Evolutionary conservation across 30 jellyfish, hydroid and myxozoan species (phyloP).

Genomic region (Nemopilema nomurai): DNA sequence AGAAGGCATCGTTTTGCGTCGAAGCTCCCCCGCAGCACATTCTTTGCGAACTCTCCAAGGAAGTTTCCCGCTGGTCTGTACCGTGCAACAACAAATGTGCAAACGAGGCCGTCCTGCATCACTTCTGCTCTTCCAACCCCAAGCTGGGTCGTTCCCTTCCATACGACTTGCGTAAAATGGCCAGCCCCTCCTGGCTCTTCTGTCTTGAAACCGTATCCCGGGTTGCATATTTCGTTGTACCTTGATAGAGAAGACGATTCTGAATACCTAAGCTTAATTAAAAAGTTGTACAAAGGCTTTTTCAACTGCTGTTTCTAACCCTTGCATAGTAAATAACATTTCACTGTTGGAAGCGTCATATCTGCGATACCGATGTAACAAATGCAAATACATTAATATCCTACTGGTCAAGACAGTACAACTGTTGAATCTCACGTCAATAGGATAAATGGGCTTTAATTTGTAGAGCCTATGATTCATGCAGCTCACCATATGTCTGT

Average conservation of each 20-base stretch:
- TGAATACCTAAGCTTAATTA: background rate
- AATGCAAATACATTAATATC: too few relatives aligned
- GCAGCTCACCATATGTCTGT: conserved; percentile 78
- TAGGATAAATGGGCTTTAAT: too few relatives aligned
- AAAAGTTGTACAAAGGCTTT: too few relatives aligned
- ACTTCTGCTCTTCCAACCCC: conserved; percentile 97
- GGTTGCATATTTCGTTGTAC: conserved; percentile 92
- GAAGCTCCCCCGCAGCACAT: conserved; percentile 82
- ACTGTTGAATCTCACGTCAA: too few relatives aligned
- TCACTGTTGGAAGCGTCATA: too few relatives aligned
- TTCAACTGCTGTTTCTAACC: too few relatives aligned
- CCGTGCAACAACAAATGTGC: conserved; percentile 94
- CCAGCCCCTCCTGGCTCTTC: conserved; percentile 90
- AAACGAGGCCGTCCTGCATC: conserved; percentile 70
- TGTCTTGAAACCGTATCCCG: conserved; percentile 91
- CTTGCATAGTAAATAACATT: too few relatives aligned
- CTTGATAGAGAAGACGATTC: conserved; percentile 34
- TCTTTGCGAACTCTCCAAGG: conserved; percentile 79
- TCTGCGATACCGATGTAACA: too few relatives aligned
- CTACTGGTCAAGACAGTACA: too few relatives aligned
- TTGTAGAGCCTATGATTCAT: background rate
- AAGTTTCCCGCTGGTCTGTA: conserved; percentile 97
- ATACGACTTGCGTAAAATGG: conserved; percentile 88
- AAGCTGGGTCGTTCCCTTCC: conserved; percentile 79
- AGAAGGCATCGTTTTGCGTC: conserved; percentile 62